Evolutionary conservation across 1,140 invertebrate genomes (phyloP), one percentile per base, ranked within the genome.

Genomic region (Tribolium madens): DNA sequence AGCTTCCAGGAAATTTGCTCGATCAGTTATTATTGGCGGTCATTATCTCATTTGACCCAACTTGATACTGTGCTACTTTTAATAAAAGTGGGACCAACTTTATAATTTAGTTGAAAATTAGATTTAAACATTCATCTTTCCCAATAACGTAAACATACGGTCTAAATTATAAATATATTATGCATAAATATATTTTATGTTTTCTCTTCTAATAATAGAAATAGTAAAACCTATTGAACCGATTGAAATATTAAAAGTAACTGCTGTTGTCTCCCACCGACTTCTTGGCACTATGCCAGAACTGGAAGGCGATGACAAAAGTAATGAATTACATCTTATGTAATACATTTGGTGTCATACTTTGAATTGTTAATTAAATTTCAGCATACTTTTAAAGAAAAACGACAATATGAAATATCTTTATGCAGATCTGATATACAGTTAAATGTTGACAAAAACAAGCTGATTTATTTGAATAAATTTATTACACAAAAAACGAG

Each of bases 1-100:
- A 64, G 21, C 57, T 64, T 64, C 57, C 57, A 64, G 57, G 57
- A 64, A 31, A 64, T 64, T 64, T 64, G 31, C 26, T 33, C 26
- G 26, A 64, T 64, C 57, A 21, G 57, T 33, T 33, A 57, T 57
- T 57, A 57, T 26, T 33, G 26, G 31, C 21, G 21, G 26, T 64
- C 18, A 31, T 64, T 64, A 64, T 64, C 57, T 64, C 57, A 9
- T 21, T 64, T 64, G 57, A 64, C 57, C 57, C 57, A 36, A 13
- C 26, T 64, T 64, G 17, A 64, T 36, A 18, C 13, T 26, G 21
- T 13, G 26, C 7, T 12, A 31, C 36, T 33, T 14, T 17, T 50
- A 15, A 50, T 50, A 14, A n/a, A 50, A 1, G 47, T 50, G 12
- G 3, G n/a, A 47, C 3, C 47, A 50, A 13, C 0, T 3, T 50